Percentiles rank a stretch among this genome's conserved stretches.
Conservation (phyloP, 1,140 invertebrate genomes). For the Macrocentrus cingulum region DNA sequence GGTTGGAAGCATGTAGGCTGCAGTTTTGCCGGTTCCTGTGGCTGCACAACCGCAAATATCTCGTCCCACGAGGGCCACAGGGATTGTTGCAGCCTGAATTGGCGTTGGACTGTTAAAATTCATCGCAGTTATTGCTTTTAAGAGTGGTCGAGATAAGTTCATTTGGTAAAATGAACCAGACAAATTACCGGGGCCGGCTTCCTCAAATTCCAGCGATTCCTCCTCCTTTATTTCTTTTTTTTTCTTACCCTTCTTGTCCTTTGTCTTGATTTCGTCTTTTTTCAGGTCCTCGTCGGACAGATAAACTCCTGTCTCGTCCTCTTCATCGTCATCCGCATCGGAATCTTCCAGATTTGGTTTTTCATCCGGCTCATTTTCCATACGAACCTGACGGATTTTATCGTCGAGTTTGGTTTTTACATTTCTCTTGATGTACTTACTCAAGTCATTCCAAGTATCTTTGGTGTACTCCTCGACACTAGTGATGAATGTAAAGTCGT, state of each 20-base stretch:
- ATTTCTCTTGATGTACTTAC: slow-evolving; percentile 81
- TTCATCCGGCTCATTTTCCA: slow-evolving; percentile 24
- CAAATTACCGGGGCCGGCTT: slow-evolving; percentile 70
- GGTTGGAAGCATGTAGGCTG: slow-evolving; percentile 97
- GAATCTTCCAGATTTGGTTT: slow-evolving; percentile 26
- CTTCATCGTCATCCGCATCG: slow-evolving; percentile 31
- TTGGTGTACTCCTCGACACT: slow-evolving; percentile 75
- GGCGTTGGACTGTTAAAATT: slow-evolving; percentile 94
- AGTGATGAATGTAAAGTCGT: slow-evolving; percentile 74
- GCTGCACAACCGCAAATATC: slow-evolving; percentile 96
- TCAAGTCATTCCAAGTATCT: slow-evolving; percentile 83
- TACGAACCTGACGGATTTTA: slow-evolving; percentile 72
- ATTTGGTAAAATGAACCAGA: slow-evolving; percentile 86
- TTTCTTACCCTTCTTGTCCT: slow-evolving; percentile 40
- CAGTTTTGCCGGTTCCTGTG: slow-evolving; percentile 98
- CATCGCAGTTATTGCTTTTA: slow-evolving; percentile 86
- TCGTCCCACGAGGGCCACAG: slow-evolving; percentile 82
- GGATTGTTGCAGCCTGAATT: slow-evolving; percentile 93
- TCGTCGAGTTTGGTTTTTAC: slow-evolving; percentile 80
- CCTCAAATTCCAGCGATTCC: slow-evolving; percentile 72
- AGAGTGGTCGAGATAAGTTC: slow-evolving; percentile 86
- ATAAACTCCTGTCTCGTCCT: slow-evolving; percentile 40
- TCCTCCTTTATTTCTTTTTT: slow-evolving; percentile 51
- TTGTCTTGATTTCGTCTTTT: slow-evolving; percentile 49
- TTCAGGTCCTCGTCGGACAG: slow-evolving; percentile 48